Evolutionary conservation across 2,113 vertebrate genomes (phyloP), one percentile per base, ranked within the genome.

Genomic region (Nipponia nippon): DNA sequence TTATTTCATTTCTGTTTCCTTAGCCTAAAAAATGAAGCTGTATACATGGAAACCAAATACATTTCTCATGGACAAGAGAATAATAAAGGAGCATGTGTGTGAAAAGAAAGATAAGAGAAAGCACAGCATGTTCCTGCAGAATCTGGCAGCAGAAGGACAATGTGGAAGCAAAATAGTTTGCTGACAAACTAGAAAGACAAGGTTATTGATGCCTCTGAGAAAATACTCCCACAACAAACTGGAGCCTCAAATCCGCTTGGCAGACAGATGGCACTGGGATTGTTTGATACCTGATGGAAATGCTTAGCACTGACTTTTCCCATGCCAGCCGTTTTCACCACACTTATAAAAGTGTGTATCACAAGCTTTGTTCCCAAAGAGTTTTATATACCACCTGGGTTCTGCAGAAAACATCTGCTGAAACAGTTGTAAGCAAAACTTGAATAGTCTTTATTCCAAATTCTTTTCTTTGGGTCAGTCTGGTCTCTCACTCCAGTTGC

Each of bases 401-500:
- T 86, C 94, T 83, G 83, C 97, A 95, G 95, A 96, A 97, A 92
- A 87, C 83, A 79, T 92, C 90, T 78, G 84, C 93, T 77, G 80
- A 84, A 94, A 91, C 19, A 59, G 85, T 93, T 77, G 81, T 73
- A 93, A 83, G 94, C 89, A 91, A 73, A 93, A 92, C 77, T 71
- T 80, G 55, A 62, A 83, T 22, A 95, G 94, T 96, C 97, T 73
- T 66, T 88, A 66, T 71, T 81, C 90, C 78, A 85, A 26, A 59
- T 72, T 92, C 76, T 90, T 95, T 96, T 94, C 96, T 95, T 94
- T 36, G 53, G 56, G 52, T 83, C 84, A 83, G 53, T 59, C 92
- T 87, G 67, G 65, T 82, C 47, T 85, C 93, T 96, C 98, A 99
- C 61, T 98, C 99, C 98, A 99, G 96, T 73, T 94, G 98, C 98